Conservation (phyloP, 1,140 invertebrate genomes). For the Orius laevigatus region DNA sequence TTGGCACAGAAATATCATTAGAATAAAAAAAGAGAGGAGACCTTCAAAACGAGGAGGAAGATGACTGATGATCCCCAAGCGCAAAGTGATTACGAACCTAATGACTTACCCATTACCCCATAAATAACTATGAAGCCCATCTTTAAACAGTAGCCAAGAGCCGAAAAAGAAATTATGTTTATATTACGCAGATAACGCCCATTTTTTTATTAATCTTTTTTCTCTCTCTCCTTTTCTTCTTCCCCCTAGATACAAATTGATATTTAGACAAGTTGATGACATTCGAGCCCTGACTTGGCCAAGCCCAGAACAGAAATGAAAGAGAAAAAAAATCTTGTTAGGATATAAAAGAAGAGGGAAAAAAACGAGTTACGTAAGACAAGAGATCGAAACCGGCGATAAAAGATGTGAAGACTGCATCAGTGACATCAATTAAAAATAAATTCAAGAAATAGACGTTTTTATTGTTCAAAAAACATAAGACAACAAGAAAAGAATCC, state of each 20-base stretch:
- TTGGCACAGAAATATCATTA: no score
- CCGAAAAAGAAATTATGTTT: neutral
- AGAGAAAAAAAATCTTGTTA: slow-evolving; percentile 1
- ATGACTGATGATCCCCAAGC: no score
- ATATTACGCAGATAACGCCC: neutral
- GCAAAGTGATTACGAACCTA: no score
- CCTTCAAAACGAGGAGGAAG: no score
- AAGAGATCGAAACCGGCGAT: neutral
- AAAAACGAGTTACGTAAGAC: neutral
- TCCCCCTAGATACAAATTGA: neutral
- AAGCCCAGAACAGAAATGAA: neutral
- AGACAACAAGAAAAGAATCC: no score
- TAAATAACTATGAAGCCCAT: no score
- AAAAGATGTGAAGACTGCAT: neutral
- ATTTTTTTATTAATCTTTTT: slow-evolving; percentile 5
- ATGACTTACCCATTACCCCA: no score
- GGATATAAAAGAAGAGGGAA: slow-evolving; percentile 1
- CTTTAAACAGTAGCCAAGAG: no score
- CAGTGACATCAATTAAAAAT: neutral
- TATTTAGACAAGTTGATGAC: slow-evolving; percentile 2
- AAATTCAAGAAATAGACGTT: no score
- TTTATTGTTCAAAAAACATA: no score
- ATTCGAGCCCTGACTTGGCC: slow-evolving; percentile 1
- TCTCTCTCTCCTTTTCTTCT: slow-evolving; percentile 4
- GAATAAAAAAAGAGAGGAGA: no score